Base-by-base conservation (phyloP, 2,888 invertebrate species). In the Xanthorhoe designata region DNA sequence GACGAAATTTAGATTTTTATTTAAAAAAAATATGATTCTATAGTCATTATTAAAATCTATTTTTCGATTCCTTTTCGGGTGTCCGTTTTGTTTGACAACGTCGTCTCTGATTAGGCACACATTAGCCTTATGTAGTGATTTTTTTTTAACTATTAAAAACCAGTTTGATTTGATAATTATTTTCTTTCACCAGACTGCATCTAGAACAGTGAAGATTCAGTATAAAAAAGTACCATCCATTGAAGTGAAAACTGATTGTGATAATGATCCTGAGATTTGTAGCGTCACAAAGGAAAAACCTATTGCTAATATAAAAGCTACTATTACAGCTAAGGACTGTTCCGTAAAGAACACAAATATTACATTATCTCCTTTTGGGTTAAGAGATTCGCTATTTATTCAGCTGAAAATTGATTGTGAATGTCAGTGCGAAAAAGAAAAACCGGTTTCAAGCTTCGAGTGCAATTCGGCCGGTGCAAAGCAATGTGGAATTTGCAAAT, bases 321-420 rank as follows among this genome's bases (percentile, higher is more conserved):
- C 73, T 1, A 56, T 91, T 1, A 78, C 68, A 51, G 77, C 87
- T 0, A 78, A 60, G 42, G 69, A 75, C 4, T 90, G 91, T 58
- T 77, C 75, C 32, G 68, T 42, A 42, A 42, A 17, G n/a, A 66
- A 6, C 62, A 66, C 50, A 38, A 24, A 10, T 32, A 83, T 15
- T 19, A 68, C 64, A 10, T 69, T 86, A 7, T 72, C 75, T 1
- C 96, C 97, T 0, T 94, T 95, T 10, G 96, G 96, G 10, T 83
- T 97, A 6, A 92, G 94, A 52, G 97, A 97, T 79, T 94, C 94
- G 68, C 86, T 98, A 17, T 88, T 82, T 1, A 90, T 98, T 47
- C 93, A 96, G 53, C 81, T 98, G 47, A 94, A 96, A 69, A 92
- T 96, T n/a, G 87, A 95, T 47, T 98, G 98, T 81, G 94, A 96